phyloP scores from a whole-genome alignment of 2,888 invertebrate genomes.

The Rapana venosa region DNA sequence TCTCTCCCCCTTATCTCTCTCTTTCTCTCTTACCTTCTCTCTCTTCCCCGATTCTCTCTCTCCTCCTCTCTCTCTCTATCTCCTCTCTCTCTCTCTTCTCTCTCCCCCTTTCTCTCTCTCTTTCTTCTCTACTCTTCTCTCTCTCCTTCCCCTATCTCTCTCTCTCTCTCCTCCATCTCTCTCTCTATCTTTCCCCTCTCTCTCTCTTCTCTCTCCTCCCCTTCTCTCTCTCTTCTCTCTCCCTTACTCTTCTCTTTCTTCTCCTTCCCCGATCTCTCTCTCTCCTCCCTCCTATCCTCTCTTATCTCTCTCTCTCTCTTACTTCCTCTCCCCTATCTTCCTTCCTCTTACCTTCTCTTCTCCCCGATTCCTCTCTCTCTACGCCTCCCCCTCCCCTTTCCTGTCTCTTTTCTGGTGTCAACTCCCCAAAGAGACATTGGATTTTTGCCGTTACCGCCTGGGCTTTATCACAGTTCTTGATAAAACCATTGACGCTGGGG shows the following conservation, averaged over 20 bases:
- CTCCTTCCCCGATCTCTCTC: not conserved
- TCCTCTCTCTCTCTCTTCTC: no score
- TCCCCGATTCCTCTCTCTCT: not conserved
- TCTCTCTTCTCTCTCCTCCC: not conserved
- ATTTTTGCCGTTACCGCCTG: no score
- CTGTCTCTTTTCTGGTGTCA: not conserved
- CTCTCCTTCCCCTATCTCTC: not conserved
- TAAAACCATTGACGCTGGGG: no score
- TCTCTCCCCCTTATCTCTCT: no score
- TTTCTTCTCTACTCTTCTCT: not conserved
- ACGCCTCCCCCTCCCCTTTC: not conserved
- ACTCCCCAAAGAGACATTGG: no score
- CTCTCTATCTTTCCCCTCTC: not conserved
- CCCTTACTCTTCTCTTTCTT: not conserved
- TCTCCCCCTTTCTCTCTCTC: no score
- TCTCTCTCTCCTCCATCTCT: not conserved
- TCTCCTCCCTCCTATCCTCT: not conserved
- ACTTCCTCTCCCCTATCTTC: not conserved
- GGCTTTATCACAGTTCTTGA: no score
- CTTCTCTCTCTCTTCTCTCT: not conserved
- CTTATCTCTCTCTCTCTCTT: not conserved
- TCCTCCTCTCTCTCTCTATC: slow-evolving; percentile 1
- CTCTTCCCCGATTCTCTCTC: not conserved
- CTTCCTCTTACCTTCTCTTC: no score
- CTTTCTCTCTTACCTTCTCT: no score